Percentiles rank a stretch among this genome's conserved stretches.
phyloP scores from a whole-genome alignment of 2,888 invertebrate species.

The Lycocerus yunnanus region DNA sequence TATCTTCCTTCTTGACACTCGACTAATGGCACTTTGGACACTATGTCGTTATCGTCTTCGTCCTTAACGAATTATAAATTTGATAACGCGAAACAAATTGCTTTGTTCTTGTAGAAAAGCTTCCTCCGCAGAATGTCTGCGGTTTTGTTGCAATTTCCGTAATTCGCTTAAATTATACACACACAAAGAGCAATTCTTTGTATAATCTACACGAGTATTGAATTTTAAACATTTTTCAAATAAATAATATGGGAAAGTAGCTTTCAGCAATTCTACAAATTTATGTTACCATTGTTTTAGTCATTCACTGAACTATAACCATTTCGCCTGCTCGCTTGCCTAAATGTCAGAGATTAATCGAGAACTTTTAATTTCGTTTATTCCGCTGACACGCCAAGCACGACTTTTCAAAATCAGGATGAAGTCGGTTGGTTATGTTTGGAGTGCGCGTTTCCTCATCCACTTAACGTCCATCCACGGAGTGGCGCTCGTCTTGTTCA shows the following conservation, averaged over 20 bases:
- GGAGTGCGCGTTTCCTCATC: conserved; percentile 34
- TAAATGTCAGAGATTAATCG: conserved; percentile 35
- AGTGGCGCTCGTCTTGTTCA: conserved; percentile 24
- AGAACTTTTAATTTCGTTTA: conserved; percentile 11
- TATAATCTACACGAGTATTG: conserved; percentile 2
- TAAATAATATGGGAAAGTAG: conserved; percentile 17
- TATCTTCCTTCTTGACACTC: conserved; percentile 39
- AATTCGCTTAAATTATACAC: conserved; percentile 3
- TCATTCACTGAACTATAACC: conserved; percentile 41
- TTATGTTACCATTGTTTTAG: conserved; percentile 39
- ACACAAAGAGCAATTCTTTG: conserved; percentile 1
- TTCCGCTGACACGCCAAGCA: neutral
- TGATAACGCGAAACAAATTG: neutral
- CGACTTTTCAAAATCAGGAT: neutral
- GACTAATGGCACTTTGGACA: conserved; percentile 35
- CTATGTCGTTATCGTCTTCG: conserved; percentile 34
- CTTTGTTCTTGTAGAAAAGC: neutral
- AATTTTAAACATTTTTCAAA: conserved; percentile 4
- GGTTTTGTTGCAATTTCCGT: conserved; percentile 2
- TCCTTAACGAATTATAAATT: neutral
- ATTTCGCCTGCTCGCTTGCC: conserved; percentile 27
- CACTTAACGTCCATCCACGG: conserved; percentile 23
- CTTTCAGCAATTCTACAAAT: conserved; percentile 26
- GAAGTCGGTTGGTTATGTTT: neutral
- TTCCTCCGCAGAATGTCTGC: neutral